Percentiles rank a stretch among this genome's conserved stretches.
These are phyloP conservation scores for Tolypeutes matacus DNA, from an alignment of 2,797 vertebrate genomes.

Conservation along the genomic window DNA sequence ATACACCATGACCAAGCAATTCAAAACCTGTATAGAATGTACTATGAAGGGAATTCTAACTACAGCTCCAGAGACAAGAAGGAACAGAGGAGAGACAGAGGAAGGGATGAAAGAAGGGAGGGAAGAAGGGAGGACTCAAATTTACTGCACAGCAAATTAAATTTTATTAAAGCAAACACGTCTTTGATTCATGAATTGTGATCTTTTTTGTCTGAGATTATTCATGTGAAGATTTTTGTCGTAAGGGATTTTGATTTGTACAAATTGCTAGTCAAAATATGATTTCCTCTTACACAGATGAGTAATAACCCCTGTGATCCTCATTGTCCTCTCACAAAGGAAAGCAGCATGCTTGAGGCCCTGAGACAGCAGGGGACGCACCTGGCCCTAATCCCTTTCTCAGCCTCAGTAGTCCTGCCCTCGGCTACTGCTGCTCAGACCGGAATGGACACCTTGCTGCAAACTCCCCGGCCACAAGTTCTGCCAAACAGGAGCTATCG, in stretches of 20 bases:
- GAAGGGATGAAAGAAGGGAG: too few species aligned
- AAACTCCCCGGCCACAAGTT: not conserved
- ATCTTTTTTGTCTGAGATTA: not conserved
- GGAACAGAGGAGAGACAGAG: too few species aligned
- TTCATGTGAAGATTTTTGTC: not conserved
- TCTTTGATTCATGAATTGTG: not conserved
- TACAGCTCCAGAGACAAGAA: not conserved
- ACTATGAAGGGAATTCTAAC: conserved; percentile 10
- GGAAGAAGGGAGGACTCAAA: not conserved
- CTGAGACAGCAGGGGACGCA: not conserved
- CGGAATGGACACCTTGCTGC: not conserved
- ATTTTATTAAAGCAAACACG: not conserved
- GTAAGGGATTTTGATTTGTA: not conserved
- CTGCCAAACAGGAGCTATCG: not conserved
- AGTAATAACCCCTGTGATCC: not conserved
- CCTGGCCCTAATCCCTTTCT: not conserved
- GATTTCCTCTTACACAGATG: not conserved
- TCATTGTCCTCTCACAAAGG: not conserved
- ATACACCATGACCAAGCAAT: not conserved
- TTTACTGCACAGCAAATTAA: not conserved
- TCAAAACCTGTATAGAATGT: not conserved
- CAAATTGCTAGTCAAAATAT: not conserved
- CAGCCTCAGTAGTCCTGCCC: not conserved
- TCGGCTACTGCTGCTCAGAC: not conserved
- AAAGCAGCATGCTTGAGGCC: not conserved